Evolutionary conservation across 2,888 invertebrate genomes (phyloP).

Genomic region (Protodeltote pygarga): DNA sequence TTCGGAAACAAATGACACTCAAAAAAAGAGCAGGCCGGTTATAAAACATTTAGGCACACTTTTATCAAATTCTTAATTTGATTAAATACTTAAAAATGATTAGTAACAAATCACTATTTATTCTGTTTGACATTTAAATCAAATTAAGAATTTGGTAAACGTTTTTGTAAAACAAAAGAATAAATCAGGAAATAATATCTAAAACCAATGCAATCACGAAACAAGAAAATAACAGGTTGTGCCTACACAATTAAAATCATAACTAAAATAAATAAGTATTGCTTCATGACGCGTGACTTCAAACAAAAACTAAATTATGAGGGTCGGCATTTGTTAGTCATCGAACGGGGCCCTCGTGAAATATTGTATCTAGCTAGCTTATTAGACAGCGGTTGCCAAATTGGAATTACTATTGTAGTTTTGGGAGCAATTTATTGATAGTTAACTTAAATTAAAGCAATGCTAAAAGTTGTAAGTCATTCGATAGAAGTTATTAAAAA

Average conservation of each 20-base stretch:
- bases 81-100: no score
- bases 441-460: no score
- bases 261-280: slow-evolving; percentile 40
- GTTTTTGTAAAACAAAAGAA: no score
- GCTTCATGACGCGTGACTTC: slow-evolving; percentile 49
- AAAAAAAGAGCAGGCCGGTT: no score
- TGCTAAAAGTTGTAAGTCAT: no score
- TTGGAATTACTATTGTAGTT: slow-evolving; percentile 11
- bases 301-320: slow-evolving; percentile 51
- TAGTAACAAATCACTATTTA: no score
- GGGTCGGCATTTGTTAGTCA: slow-evolving; percentile 43
- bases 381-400: slow-evolving; percentile 49
- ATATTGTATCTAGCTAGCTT: slow-evolving; percentile 32
- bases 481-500: no score
- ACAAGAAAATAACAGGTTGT: slow-evolving; percentile 21
- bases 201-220: background rate
- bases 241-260: slow-evolving; percentile 42
- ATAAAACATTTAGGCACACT: no score
- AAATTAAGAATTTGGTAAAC: no score
- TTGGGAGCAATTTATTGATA: slow-evolving; percentile 1
- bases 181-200: no score
- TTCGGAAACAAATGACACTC: no score
- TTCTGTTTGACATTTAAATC: background rate
- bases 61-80: no score
- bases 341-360: slow-evolving; percentile 32